Base-by-base conservation (phyloP, 2,113 vertebrate genomes). In the Muntiacus reevesi region DNA sequence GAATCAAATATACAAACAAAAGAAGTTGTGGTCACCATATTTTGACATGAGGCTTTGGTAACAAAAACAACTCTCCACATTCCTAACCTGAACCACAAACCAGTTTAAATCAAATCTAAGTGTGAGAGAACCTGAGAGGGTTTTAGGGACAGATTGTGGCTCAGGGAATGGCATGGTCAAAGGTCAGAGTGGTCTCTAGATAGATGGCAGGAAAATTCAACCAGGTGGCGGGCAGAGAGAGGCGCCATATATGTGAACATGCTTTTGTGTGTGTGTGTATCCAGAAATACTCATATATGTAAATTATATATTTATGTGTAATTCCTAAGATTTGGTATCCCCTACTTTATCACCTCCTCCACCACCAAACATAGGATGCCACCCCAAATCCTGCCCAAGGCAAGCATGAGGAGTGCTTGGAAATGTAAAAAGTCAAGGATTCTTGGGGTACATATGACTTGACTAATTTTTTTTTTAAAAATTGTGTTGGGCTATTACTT, bases 1-100 rank as follows among this genome's bases (percentile, higher is more conserved):
- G 54, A 95, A 28, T 47, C 40, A 82, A 64, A 60, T 27, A 64
- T n/a, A 92, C 17, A 96, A 90, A 89, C 13, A 60, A 86, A 89
- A 16, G 7, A 83, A 91, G 23, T 7, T 30, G 10, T n/a, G 0
- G 19, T 59, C 54, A 89, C 33, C n/a, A 30, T 57, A 89, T 85
- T 87, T 27, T 64, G 43, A 91, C 55, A 47, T n/a, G 25, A 84
- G 45, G 45, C 21, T 91, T 95, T 95, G 71, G 87, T 54, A 89
- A 92, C 27, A 79, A 83, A 88, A 96, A 45, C 15, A 76, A 40
- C 19, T 89, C 19, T 50, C 54, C 50, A 87, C 45, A 25, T 87
- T 97, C 45, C 43, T 79, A 13, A 94, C 19, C 36, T 89, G n/a
- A 87, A 83, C 23, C 4, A 45, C 33, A 91, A 88, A 5, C 4